Base-by-base conservation (phyloP, 2,888 invertebrate species). In the Ennomos erosarius region DNA sequence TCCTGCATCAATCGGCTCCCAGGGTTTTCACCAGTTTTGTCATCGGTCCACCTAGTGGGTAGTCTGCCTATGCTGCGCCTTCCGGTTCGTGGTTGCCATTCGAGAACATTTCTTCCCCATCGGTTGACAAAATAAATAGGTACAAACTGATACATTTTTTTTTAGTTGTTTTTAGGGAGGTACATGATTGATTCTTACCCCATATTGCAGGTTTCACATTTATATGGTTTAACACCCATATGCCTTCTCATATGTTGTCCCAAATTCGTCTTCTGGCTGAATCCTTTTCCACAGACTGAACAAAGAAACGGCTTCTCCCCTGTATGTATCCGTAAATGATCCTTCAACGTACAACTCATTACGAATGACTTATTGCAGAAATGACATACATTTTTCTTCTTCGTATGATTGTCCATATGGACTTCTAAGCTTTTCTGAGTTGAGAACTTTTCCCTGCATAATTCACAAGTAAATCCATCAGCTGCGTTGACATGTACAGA, bases 211-310 rank as follows among this genome's bases (percentile, higher is more conserved):
- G 73, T 79, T n/a, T 81, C 78, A 65, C 92, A 92, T 58, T 87
- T 88, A 51, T 82, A 91, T 0, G 86, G 87, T 67, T 91, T 91
- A 35, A 88, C 61, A 0, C 94, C 94, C 35, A 92, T 90, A 75
- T 94, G 94, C 1, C 94, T 81, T 56, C 93, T 83, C 61, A 93
- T 84, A 65, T 94, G 94, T 59, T 94, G 94, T 0, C 88, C 90
- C 13, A 94, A 73, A 70, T 94, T 94, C 0, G 93, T 93, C 70
- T 93, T 94, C 74, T 94, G 94, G 46, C 93, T 93, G 55, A 94
- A 94, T 0, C 93, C 93, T 50, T 92, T 89, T 0, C 94, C 94
- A 44, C 94, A 94, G 0, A 93, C 86, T 0, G 93, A 92, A 64
- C 93, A 93, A 0, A 94, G 73, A 59, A 90, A 94, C 0, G 94